Evolutionary conservation across 2,797 vertebrate genomes (phyloP), one percentile per base, ranked within the genome.

Genomic region (Nannoperca australis): DNA sequence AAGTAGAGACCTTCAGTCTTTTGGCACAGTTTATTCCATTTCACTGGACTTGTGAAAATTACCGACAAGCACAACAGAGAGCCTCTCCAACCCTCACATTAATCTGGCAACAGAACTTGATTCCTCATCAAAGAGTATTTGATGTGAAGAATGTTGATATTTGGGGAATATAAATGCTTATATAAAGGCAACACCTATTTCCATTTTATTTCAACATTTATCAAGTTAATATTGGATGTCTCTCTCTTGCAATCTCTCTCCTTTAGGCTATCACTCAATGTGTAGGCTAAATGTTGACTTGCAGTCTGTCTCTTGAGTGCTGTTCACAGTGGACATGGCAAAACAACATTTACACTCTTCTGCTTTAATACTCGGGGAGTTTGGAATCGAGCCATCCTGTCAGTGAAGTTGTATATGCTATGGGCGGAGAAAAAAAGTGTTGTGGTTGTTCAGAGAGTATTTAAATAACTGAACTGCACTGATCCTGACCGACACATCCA

Each of bases 361-460:
- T 72, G 78, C 53, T 76, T 84, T 54, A 58, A 78, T 84, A 81
- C 56, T 54, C 12, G 0, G 12, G 27, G 53, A 63, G 55, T 64
- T 49, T 44, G 58, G 20, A 83, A 85, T 88, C 30, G 40, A 85
- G 76, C 60, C 5, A 10, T 67, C 65, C 61, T 62, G 72, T 53
- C 36, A 75, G 68, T 55, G 55, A 81, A 81, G 53, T 34, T 71
- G 65, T 71, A 54, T 80, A 76, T 71, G 63, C 78, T 65, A 67
- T 12, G 5, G 47, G 51, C 60, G 64, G 68, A 56, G 36, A 40
- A 66, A 67, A 53, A 67, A 62, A 58, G 17, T 38, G 40, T 42
- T 68, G 54, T 20, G 12, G 44, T 47, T 73, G 22, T 74, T 79
- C 61, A 22, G 61, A 22, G 58, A 83, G 44, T 49, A 73, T 67